A percentile compares a stretch with the other conserved stretches of the same genome.
These are phyloP conservation scores for Heliconius eleuchia DNA, from an alignment of 1,140 invertebrate species.

Conservation along the genomic window DNA sequence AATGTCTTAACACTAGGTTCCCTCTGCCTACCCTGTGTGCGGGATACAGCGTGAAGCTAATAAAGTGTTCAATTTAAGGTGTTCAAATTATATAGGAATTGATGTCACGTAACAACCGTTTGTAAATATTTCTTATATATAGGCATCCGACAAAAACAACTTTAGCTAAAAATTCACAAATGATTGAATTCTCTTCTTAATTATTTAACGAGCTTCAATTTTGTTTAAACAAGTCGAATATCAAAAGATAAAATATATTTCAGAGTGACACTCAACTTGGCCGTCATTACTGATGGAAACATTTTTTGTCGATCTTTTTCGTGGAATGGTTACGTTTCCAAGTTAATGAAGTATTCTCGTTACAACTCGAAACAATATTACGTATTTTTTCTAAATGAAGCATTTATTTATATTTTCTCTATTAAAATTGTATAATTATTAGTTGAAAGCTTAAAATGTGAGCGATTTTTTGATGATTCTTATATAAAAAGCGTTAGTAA, in stretches of 20 bases:
- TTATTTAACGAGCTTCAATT: not conserved
- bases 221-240: constrained; percentile 4
- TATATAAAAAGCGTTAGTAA: not conserved
- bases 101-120: too few relatives aligned
- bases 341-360: constrained; percentile 34
- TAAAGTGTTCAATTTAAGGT: too few relatives aligned
- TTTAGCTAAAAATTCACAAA: not conserved
- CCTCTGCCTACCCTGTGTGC: too few relatives aligned
- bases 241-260: constrained; percentile 29
- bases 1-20: too few relatives aligned
- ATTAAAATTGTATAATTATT: not conserved
- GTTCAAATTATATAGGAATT: too few relatives aligned
- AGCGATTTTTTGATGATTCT: not conserved
- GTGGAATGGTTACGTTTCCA: constrained; percentile 25
- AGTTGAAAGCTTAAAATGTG: not conserved
- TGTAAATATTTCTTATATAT: not conserved
- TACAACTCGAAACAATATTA: constrained; percentile 17
- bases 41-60: too few relatives aligned
- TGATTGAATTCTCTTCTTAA: constrained; percentile 3
- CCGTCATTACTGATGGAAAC: constrained; percentile 31
- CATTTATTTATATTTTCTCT: not conserved
- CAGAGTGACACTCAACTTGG: constrained; percentile 23
- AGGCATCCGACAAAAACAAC: not conserved
- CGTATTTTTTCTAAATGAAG: constrained; percentile 1
- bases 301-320: constrained; percentile 33